Conservation (phyloP, 2,797 vertebrate genomes). For the Orientallactaga sibirica region DNA sequence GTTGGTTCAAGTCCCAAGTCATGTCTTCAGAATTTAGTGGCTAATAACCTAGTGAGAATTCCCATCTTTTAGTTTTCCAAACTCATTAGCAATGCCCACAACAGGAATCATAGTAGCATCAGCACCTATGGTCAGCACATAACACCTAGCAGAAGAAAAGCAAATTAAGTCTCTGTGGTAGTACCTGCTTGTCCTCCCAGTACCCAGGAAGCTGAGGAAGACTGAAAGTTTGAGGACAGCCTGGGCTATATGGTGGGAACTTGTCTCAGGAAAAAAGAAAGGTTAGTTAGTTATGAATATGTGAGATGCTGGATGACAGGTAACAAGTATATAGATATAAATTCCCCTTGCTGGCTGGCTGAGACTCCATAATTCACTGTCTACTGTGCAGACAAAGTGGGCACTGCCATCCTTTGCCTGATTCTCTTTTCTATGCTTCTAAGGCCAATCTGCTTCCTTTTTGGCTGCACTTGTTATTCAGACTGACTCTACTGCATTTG, state of each 20-base stretch:
- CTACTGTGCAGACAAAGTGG: background rate
- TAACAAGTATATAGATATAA: background rate
- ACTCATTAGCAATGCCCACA: conserved; percentile 5
- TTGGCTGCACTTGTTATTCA: background rate
- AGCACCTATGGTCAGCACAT: background rate
- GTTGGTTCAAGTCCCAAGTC: background rate
- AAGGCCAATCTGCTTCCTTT: background rate
- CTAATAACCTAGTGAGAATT: background rate
- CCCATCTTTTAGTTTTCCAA: background rate
- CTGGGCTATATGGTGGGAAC: background rate
- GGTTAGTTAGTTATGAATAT: background rate
- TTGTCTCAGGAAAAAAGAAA: background rate
- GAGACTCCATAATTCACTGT: background rate
- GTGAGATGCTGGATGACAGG: background rate
- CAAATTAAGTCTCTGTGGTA: background rate
- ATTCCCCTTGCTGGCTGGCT: background rate
- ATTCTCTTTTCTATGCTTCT: background rate
- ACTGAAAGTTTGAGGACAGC: background rate
- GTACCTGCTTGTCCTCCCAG: background rate
- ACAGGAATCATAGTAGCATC: background rate
- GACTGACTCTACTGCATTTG: background rate
- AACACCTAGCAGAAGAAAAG: too few relatives aligned
- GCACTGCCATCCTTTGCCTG: background rate
- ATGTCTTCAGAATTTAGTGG: background rate
- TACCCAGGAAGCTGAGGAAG: background rate